Evolutionary conservation across 2,888 invertebrate genomes (phyloP), one percentile per base, ranked within the genome.

Genomic region (Plagodis dolabraria): DNA sequence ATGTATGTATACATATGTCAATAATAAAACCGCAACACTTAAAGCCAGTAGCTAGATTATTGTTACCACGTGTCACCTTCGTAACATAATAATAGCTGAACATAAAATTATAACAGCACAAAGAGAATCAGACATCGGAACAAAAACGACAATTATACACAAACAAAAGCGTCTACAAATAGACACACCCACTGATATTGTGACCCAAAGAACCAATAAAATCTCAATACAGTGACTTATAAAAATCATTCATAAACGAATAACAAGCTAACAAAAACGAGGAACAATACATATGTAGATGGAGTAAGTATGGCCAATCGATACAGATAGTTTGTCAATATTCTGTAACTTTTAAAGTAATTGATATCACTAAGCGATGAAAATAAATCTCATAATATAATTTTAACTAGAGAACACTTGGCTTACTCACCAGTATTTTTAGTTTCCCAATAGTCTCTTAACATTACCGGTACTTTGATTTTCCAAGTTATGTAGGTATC

Each of bases 161-260:
- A 64, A 54, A 53, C 63, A 64, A 61, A 47, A 42, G 6, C 45
- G 33, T 49, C 48, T 53, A 50, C 63, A 72, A 77, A 77, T 76
- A 66, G 72, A 68, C 79, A 82, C 85, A 72, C 83, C 87, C 71
- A 85, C 83, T 79, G 74, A 72, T 86, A 80, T 71, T 74, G 73
- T 87, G 80, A 85, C 86, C 83, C 75, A 85, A 53, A 82, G 81
- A 80, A 80, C 77, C 72, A 83, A 85, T 85, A 81, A 77, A 83
- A 82, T 76, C 82, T 85, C 85, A 86, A 89, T 90, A 90, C 84
- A 86, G 86, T 82, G 78, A 81, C 76, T 76, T 72, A 73, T 84
- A 84, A 83, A 83, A 85, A 77, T 76, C 76, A 79, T 84, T 84
- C 60, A 60, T 53, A 42, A 55, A 43, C 8, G 2, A 42, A 9